Conservation (phyloP, 2,888 invertebrate genomes). For the Lepidocyrtoides sp. region DNA sequence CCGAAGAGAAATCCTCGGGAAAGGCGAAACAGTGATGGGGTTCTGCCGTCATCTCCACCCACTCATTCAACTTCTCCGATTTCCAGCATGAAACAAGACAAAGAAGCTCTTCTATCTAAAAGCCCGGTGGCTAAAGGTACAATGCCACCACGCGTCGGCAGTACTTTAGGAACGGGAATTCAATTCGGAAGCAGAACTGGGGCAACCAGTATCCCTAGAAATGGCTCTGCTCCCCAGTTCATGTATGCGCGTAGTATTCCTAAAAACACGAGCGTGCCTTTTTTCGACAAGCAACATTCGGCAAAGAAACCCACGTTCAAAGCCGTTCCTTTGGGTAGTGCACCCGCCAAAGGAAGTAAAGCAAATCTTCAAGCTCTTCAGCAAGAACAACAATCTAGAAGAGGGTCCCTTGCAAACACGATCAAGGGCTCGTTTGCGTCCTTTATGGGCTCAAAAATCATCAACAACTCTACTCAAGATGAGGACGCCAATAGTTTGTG, state of each 20-base stretch:
- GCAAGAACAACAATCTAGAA: conserved; percentile 13
- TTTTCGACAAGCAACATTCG: conserved; percentile 92
- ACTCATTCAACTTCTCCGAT: conserved; percentile 72
- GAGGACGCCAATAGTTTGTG: conserved; percentile 85
- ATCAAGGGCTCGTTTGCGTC: conserved; percentile 74
- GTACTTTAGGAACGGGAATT: conserved; percentile 73
- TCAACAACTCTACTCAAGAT: conserved; percentile 81
- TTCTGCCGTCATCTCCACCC: conserved; percentile 75
- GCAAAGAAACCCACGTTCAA: conserved; percentile 88
- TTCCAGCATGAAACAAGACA: conserved; percentile 66
- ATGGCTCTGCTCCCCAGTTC: conserved; percentile 85
- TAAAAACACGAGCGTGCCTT: conserved; percentile 95
- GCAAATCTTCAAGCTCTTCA: conserved; percentile 73
- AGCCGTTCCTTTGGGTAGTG: conserved; percentile 84
- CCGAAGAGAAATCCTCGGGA: conserved; percentile 72
- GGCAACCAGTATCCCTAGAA: conserved; percentile 83
- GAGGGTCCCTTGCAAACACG: conserved; percentile 76
- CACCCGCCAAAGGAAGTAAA: conserved; percentile 80
- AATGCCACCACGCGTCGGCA: conserved; percentile 83
- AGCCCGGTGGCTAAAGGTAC: conserved; percentile 76
- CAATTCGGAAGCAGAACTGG: conserved; percentile 74
- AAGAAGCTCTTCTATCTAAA: conserved; percentile 65
- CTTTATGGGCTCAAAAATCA: conserved; percentile 80
- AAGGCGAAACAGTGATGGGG: conserved; percentile 83
- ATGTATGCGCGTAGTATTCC: conserved; percentile 88